Evolutionary conservation across 1,140 invertebrate species (phyloP), one percentile per base, ranked within the genome.

Genomic region (Cylas formicarius): DNA sequence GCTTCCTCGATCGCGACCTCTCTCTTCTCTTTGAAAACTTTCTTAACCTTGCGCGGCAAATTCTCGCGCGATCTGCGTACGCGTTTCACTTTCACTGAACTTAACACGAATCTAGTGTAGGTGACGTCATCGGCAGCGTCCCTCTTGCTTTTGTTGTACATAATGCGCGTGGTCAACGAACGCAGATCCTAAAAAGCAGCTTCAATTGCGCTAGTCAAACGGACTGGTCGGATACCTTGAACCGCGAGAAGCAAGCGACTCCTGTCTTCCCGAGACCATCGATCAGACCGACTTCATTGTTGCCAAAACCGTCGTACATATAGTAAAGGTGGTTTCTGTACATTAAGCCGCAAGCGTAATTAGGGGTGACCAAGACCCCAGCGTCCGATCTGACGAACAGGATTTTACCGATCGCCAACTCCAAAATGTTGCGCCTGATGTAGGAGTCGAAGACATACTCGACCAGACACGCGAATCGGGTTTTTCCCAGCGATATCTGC

Each of bases 261-360:
- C 72, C 72, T 31, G 62, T 59, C 2, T 56, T 50, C 3, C 56
- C 54, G 3, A 52, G 21, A 9, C 62, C 57, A 24, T 70, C 62
- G 39, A 69, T 65, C 9, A 73, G 49, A 2, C 73, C 73, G 53
- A 75, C 66, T 2, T 68, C 56, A 41, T 68, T 73, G 35, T 67
- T 70, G 1, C 63, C 50, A 48, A 67, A 71, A 4, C 57, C 66
- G 35, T 74, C 72, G 35, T 61, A 73, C 18, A 75, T 48, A 49
- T 75, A 75, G 42, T 63, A 74, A 0, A 75, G 55, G 4, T 64
- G 59, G 31, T 68, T 68, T 44, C 65, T 70, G 29, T 61, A 62
- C 42, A 72, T 72, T 13, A 73, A 56, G 1, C 71, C 69, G 33
- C 71, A 72, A 16, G 71, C 69, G 38, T 72, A 75, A 8, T 61